Evolutionary conservation across 2,888 invertebrate species (phyloP), one percentile per base, ranked within the genome.

Genomic region (Oligia fasciuncula): DNA sequence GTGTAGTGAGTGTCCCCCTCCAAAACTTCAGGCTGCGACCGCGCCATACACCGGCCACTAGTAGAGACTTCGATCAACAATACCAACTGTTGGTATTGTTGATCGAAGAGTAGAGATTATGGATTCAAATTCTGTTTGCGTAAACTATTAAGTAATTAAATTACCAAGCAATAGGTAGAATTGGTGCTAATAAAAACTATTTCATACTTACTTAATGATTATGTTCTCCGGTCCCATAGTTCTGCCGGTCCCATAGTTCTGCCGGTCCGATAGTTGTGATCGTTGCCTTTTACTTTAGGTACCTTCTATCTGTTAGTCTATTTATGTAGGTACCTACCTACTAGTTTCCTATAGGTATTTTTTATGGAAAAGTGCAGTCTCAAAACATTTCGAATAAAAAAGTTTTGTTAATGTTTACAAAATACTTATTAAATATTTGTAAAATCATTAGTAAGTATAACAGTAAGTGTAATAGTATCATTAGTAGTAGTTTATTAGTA

Each of bases 61-160:
- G 4, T 17, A n/a, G 0, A 69, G 51, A 69, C n/a, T n/a, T n/a
- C n/a, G n/a, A n/a, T n/a, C n/a, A n/a, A n/a, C n/a, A n/a, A n/a
- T n/a, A n/a, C n/a, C n/a, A n/a, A n/a, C n/a, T n/a, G n/a, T n/a
- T n/a, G n/a, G n/a, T n/a, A n/a, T n/a, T n/a, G n/a, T n/a, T n/a
- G n/a, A n/a, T n/a, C n/a, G n/a, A n/a, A n/a, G n/a, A 43, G 4
- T 17, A n/a, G 0, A 69, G 51, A 69, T 46, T 78, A 40, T 40
- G 14, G 46, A 78, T 77, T 63, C 35, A 19, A 43, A 43, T 69
- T 69, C 29, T 19, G 62, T 35, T 46, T 54, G 35, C 35, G 51
- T 46, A 29, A 77, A n/a, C 51, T 14, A 54, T 79, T 75, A 29
- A 29, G 29, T 29, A 23, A 78, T 78, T 68, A 35, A 62, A 77